A percentile compares a stretch with the other conserved stretches of the same genome.
These are phyloP conservation scores for Oreotragus oreotragus DNA, from an alignment of 2,113 vertebrate species.

Conservation along the genomic window DNA sequence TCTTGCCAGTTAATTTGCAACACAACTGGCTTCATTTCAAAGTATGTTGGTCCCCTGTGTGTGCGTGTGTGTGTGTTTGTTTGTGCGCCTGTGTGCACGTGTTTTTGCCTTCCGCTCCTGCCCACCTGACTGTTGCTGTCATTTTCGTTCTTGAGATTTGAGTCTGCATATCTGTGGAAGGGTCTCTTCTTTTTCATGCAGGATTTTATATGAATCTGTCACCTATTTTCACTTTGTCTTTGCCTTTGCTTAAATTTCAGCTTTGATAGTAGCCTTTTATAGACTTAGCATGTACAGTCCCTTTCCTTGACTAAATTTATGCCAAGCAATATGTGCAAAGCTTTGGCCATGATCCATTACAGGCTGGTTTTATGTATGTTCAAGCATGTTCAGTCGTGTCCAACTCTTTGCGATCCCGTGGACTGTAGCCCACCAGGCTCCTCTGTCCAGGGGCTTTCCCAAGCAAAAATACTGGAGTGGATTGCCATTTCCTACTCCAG, in stretches of 20 bases:
- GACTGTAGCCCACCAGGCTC: neutral
- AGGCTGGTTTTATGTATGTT: neutral
- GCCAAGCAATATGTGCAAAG: neutral
- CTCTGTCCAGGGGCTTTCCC: neutral
- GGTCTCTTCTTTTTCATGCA: neutral
- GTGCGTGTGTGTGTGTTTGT: neutral
- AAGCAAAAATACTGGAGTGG: neutral
- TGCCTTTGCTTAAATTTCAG: neutral
- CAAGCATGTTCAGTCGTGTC: neutral
- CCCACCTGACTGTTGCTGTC: too few species aligned
- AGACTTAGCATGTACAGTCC: neutral
- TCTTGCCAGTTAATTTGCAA: neutral
- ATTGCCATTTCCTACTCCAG: neutral
- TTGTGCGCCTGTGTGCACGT: neutral
- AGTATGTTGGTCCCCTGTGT: fast-evolving
- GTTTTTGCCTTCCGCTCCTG: neutral
- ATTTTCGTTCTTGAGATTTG: neutral
- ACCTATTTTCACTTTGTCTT: neutral
- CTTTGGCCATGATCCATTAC: neutral
- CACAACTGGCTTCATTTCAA: neutral
- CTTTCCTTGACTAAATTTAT: neutral
- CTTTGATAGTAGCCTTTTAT: neutral
- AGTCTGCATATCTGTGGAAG: neutral
- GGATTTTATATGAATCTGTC: neutral
- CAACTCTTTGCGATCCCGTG: neutral